phyloP scores from a whole-genome alignment of 2,113 vertebrate genomes.

The Tupaia tana region DNA sequence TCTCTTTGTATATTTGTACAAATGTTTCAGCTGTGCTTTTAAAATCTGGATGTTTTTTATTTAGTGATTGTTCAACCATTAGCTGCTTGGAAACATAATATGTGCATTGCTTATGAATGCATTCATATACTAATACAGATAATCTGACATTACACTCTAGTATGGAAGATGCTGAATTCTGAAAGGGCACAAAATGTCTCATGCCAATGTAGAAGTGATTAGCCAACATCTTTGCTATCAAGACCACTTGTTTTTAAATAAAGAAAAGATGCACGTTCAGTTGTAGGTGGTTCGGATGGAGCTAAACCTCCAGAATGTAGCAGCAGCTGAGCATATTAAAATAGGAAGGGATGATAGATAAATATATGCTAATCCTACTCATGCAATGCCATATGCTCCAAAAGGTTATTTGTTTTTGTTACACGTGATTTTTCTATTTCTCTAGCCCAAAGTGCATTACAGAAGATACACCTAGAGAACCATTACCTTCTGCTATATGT shows the following conservation, averaged over 20 bases:
- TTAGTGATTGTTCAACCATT: slow-evolving; percentile 75
- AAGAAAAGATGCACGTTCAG: slow-evolving; percentile 59
- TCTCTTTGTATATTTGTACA: slow-evolving; percentile 81
- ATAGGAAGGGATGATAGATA: not conserved
- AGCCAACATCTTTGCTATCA: not conserved
- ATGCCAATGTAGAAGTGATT: slow-evolving; percentile 13
- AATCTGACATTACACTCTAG: slow-evolving; percentile 56
- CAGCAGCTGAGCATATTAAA: slow-evolving; percentile 6
- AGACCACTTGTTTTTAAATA: slow-evolving; percentile 57
- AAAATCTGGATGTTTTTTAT: slow-evolving; percentile 80
- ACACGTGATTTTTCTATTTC: slow-evolving; percentile 77
- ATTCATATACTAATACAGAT: slow-evolving; percentile 73
- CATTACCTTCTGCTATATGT: slow-evolving; percentile 75
- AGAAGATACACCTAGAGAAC: slow-evolving; percentile 73
- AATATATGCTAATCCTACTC: not conserved
- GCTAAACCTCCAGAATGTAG: not conserved
- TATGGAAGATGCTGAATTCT: not conserved
- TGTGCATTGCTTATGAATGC: slow-evolving; percentile 76
- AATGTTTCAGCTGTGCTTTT: slow-evolving; percentile 79
- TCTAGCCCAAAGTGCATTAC: slow-evolving; percentile 80
- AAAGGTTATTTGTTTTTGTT: slow-evolving; percentile 61
- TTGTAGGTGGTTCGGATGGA: not conserved
- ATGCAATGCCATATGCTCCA: slow-evolving; percentile 38
- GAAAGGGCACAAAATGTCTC: slow-evolving; percentile 45
- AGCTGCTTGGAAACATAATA: slow-evolving; percentile 72